Evolutionary conservation across 2,113 vertebrate species (phyloP), one percentile per base, ranked within the genome.

Genomic region (Prunella fulvescens): DNA sequence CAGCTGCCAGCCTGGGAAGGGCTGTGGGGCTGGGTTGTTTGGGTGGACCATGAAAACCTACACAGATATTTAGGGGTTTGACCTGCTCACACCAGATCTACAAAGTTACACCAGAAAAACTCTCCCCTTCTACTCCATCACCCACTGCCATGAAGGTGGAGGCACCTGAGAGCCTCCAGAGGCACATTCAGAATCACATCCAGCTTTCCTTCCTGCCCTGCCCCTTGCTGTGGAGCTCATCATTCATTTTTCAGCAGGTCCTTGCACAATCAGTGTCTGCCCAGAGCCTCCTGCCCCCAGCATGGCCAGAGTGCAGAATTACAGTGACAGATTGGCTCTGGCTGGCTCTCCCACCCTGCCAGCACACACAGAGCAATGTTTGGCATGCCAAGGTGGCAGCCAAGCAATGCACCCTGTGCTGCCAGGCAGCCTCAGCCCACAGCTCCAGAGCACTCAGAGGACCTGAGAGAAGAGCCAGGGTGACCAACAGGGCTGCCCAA

Each of bases 361-460:
- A 72, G 90, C 65, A 20, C 1, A 48, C 84, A 44, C 10, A 28
- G 53, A 33, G 81, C 39, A 19, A 64, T 37, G 56, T 22, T 28
- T 85, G 88, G 82, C 93, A 94, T 80, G 65, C 62, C n/a, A 11
- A 37, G 53, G 82, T 19, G 39, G 35, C 29, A 82, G 74, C 91
- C 88, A 67, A 72, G 20, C 35, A 35, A 39, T n/a, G 19, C 10
- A 11, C 6, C 51, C 92, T 25, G 60, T 12, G 86, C 50, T 92
- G 83, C 92, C 90, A 79, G 79, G 80, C 31, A 40, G 73, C 78
- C 76, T 45, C 79, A 14, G 42, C 39, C 19, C 91, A 82, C 81
- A 51, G 88, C 88, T 25, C 7, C 10, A 65, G 64, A 65, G 87
- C 87, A 71, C 26, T 17, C 80, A 89, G 70, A 70, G 80, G 19